Evolutionary conservation across 2,888 invertebrate genomes (phyloP), one percentile per base, ranked within the genome.

Genomic region (Blastobasis lacticolella): DNA sequence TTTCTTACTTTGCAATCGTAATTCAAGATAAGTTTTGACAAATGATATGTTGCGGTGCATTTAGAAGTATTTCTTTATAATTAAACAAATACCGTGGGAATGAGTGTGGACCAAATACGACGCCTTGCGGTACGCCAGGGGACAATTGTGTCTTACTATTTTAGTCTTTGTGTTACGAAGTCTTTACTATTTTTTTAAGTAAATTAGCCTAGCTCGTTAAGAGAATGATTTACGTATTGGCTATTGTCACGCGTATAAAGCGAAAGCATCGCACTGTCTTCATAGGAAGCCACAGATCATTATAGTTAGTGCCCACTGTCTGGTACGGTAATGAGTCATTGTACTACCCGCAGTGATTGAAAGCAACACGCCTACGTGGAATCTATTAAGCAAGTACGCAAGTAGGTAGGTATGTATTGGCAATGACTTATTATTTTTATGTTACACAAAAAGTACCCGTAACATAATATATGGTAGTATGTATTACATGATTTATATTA

Each of bases 281-380:
- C 45, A 49, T 51, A 54, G 49, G 54, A 45, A 54, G 54, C 54
- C 42, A 10, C 48, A 48, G 48, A 52, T 52, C 51, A 49, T 54
- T 54, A 54, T 45, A 23, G 37, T 23, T 41, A 10, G 52, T 50
- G 53, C 55, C 55, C 53, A 55, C 52, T 51, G 55, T 55, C 55
- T 55, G 49, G 55, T 43, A 44, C 52, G 47, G 50, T 55, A 55
- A 55, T 55, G 55, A 55, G 50, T 55, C 55, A 55, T 55, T 55
- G 55, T 55, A 52, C 50, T 52, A 51, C 44, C 48, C 49, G 47
- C 37, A 46, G 46, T 47, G 52, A 55, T 55, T 55, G 55, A 55
- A 55, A 55, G 50, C 53, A 49, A 50, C 44, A 55, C 55, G 51
- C 55, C 55, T 50, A 55, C 55, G 47, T 53, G 46, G 48, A 50